Evolutionary conservation across 1,140 invertebrate species (phyloP), one percentile per base, ranked within the genome.

Genomic region (Galleria mellonella): DNA sequence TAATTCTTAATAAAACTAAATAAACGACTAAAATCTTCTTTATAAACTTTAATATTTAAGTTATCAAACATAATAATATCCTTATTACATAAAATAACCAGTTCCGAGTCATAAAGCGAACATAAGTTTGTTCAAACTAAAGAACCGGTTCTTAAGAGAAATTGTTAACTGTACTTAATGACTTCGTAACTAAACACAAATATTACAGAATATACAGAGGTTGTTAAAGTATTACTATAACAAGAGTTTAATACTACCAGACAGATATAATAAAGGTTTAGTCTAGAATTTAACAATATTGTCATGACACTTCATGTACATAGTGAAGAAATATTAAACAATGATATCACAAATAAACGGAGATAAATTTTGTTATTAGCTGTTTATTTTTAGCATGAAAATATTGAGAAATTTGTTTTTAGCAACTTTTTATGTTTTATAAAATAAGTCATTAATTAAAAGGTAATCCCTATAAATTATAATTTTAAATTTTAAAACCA

Each of bases 141-240:
- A 55, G 43, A 79, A 83, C 75, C 72, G 72, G 78, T 79, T 69
- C 51, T 39, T 50, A 47, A 66, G 66, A 83, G 78, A 83, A 83
- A 83, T 77, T 83, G 72, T 76, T 79, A 83, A 79, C 75, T 73
- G 75, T 77, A 71, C 67, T 66, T 76, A 73, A 77, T 75, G 63
- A 76, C 56, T 74, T 69, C 51, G 64, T 70, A 69, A 70, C 70
- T 67, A 67, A 62, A 65, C 54, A 62, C 52, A 60, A 47, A 47
- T 60, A 55, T 64, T 55, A 64, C 56, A 53, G 43, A 59, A 51
- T 50, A 62, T 42, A 23, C 17, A 6, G 17, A 23, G 17, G 17
- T 23, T 23, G 17, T 23, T 23, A 23, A 40, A 2, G 39, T 40
- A 29, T 42, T 44, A 49, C 37, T 38, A 43, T 46, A 27, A 29